phyloP scores from a whole-genome alignment of 2,888 invertebrate species.

The Drosophila atripex region DNA sequence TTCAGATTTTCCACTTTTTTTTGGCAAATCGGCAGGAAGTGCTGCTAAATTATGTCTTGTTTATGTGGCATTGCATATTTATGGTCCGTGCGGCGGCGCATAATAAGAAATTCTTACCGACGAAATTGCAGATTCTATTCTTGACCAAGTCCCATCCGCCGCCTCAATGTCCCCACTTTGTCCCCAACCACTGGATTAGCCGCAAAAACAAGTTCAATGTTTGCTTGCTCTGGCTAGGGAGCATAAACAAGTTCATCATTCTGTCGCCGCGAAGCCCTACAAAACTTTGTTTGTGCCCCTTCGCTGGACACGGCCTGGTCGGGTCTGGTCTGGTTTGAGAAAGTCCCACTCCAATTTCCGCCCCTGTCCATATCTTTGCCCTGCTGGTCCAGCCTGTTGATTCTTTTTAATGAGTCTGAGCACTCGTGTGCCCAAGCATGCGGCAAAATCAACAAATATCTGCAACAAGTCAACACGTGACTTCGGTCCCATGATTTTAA shows the following conservation, averaged over 20 bases:
- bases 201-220: constrained; percentile 76
- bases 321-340: constrained; percentile 52
- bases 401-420: constrained; percentile 54
- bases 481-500: constrained; percentile 41
- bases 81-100: constrained; percentile 60
- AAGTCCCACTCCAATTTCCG: constrained; percentile 58
- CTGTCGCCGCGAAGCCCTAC: constrained; percentile 62
- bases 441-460: constrained; percentile 69
- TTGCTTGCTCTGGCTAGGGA: constrained; percentile 64
- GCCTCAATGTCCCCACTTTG: background rate
- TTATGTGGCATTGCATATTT: constrained; percentile 78
- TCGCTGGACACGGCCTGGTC: constrained; percentile 41
- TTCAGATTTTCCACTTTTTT: constrained; percentile 39
- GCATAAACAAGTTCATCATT: constrained; percentile 66
- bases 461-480: constrained; percentile 77
- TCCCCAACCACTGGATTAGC: background rate
- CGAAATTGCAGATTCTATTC: constrained; percentile 70
- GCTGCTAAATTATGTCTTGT: constrained; percentile 78
- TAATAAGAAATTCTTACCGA: constrained; percentile 67
- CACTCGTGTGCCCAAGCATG: constrained; percentile 52
- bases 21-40: constrained; percentile 80
- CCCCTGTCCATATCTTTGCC: background rate
- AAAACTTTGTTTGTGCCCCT: constrained; percentile 69
- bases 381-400: constrained; percentile 23
- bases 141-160: constrained; percentile 62